phyloP scores from a whole-genome alignment of 2,797 vertebrate species.

The Monodelphis domestica region DNA sequence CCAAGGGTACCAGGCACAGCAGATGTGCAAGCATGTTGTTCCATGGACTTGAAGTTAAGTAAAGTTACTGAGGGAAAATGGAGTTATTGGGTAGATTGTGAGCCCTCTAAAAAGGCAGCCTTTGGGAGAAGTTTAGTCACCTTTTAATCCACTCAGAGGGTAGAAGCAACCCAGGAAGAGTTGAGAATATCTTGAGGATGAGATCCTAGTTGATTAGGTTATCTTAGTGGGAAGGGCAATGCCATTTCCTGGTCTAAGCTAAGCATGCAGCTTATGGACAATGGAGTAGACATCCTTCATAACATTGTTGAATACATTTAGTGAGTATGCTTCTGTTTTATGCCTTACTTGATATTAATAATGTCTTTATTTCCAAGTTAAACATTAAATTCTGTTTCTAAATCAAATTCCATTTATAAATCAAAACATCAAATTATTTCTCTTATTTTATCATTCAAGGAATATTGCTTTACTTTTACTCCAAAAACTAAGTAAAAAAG shows the following conservation, averaged over 20 bases:
- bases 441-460: not conserved
- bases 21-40: not conserved
- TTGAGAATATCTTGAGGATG: not conserved
- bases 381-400: not conserved
- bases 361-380: not conserved
- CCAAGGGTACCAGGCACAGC: not conserved
- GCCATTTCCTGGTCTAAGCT: not conserved
- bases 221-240: not conserved
- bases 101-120: not conserved
- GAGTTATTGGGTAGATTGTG: not conserved
- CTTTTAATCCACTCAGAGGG: not conserved
- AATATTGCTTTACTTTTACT: not conserved
- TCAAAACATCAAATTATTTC: not conserved
- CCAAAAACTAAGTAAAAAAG: not conserved
- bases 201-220: not conserved
- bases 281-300: not conserved
- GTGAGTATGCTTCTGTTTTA: not conserved
- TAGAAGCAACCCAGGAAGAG: too few species aligned
- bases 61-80: not conserved
- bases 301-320: not conserved
- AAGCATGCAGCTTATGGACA: not conserved
- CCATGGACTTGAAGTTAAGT: not conserved
- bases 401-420: not conserved
- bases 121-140: not conserved
- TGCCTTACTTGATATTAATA: not conserved